A percentile compares a stretch with the other conserved stretches of the same genome.
Evolutionary conservation across 1,140 invertebrate genomes (phyloP).

Genomic region (Bombus sibiricus): DNA sequence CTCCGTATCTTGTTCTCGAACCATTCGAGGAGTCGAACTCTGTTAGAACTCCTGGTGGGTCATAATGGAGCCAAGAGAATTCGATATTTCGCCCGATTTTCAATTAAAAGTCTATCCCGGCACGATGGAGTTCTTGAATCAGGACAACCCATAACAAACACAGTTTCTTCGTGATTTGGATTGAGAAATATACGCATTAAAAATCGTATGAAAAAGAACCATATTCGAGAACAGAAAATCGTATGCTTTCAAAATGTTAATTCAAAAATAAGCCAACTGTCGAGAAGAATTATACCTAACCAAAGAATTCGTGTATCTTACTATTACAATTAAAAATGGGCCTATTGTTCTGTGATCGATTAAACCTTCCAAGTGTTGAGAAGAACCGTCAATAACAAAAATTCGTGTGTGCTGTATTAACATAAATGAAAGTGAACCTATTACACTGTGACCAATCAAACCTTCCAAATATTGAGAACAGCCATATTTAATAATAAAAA

Average conservation of each 20-base stretch:
- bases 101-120: constrained; percentile 9
- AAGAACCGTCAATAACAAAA: not conserved
- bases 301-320: not conserved
- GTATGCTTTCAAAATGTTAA: not conserved
- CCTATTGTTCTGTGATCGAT: no score
- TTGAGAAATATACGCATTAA: not conserved
- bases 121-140: not conserved
- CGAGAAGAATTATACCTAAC: no score
- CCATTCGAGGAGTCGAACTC: not conserved
- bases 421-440: not conserved
- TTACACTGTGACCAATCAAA: not conserved
- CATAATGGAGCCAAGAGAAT: not conserved
- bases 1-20: not conserved
- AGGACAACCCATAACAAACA: not conserved
- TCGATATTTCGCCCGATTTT: not conserved
- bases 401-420: not conserved
- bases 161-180: not conserved
- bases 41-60: not conserved
- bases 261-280: no score
- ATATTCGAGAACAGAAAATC: not conserved
- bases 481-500: no score
- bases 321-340: not conserved
- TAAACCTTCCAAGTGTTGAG: not conserved
- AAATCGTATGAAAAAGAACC: not conserved
- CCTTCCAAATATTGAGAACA: not conserved